Conservation (phyloP, 2,113 vertebrate species). For the Neodon shergylaensis region DNA sequence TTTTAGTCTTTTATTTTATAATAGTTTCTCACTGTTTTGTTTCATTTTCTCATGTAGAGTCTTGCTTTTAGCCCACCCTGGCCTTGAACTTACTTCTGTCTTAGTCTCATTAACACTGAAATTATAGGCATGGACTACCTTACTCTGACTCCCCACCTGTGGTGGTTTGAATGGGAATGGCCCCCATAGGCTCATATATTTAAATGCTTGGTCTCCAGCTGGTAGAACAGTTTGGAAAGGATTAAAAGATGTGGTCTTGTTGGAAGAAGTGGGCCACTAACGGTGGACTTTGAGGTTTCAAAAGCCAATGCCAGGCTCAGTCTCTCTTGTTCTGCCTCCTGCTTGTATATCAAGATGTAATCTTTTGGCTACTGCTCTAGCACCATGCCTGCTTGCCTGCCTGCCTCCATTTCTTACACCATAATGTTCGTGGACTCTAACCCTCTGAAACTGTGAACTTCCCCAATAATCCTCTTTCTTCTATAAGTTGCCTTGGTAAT, state of each 20-base stretch:
- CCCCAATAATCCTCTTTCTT: neutral
- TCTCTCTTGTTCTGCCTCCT: neutral
- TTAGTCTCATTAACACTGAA: neutral
- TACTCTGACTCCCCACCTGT: neutral
- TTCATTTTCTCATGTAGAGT: neutral
- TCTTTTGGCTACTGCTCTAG: neutral
- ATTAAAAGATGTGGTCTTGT: neutral
- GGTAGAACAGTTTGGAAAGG: neutral
- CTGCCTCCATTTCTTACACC: neutral
- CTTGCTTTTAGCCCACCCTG: neutral
- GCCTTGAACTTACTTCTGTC: neutral
- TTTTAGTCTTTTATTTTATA: slow-evolving; percentile 44
- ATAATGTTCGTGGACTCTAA: neutral
- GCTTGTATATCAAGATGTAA: neutral
- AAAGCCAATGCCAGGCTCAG: neutral
- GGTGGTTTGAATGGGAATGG: neutral
- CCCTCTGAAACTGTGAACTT: neutral
- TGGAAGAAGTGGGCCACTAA: neutral
- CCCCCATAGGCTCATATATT: neutral
- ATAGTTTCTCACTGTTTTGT: neutral
- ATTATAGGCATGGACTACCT: neutral
- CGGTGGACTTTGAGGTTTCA: neutral
- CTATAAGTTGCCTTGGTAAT: neutral
- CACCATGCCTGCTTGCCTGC: neutral
- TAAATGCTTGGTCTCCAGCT: too few relatives aligned